phyloP scores from a whole-genome alignment of 2,888 invertebrate species.

The Andricus quercusramuli region DNA sequence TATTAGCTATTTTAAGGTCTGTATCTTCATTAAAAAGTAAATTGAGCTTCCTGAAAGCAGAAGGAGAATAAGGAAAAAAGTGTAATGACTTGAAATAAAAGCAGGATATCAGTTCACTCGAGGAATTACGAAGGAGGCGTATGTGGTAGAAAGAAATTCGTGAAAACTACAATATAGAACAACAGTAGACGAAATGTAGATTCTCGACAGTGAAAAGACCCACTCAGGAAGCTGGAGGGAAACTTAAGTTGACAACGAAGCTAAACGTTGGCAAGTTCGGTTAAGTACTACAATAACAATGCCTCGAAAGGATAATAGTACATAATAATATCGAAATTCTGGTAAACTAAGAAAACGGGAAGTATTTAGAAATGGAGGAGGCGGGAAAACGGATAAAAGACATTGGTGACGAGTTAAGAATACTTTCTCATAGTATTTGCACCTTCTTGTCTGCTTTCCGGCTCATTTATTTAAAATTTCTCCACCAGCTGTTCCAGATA shows the following conservation, averaged over 20 bases:
- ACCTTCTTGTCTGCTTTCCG: not conserved
- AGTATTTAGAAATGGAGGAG: constrained; percentile 6
- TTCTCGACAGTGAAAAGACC: constrained; percentile 6
- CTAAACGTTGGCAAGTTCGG: not conserved
- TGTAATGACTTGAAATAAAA: not conserved
- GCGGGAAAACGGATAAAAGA: not conserved
- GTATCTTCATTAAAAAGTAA: not conserved
- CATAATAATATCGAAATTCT: constrained; percentile 7
- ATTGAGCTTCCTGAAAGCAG: not conserved
- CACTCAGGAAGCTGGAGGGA: not conserved
- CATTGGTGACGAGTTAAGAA: not conserved
- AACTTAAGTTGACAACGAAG: not conserved
- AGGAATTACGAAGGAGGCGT: not conserved
- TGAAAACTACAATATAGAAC: not conserved
- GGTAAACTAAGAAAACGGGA: not conserved
- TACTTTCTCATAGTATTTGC: not conserved
- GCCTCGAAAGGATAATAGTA: constrained; percentile 12
- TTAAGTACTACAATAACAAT: constrained; percentile 9
- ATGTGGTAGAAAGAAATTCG: not conserved
- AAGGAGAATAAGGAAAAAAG: not conserved
- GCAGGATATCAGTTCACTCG: not conserved
- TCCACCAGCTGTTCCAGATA: not conserved
- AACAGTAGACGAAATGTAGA: not conserved
- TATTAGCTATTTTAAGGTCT: too few relatives aligned
- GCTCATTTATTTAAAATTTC: constrained; percentile 7